Conservation (phyloP, 2,113 vertebrate genomes). For the Dicaeum eximium region DNA sequence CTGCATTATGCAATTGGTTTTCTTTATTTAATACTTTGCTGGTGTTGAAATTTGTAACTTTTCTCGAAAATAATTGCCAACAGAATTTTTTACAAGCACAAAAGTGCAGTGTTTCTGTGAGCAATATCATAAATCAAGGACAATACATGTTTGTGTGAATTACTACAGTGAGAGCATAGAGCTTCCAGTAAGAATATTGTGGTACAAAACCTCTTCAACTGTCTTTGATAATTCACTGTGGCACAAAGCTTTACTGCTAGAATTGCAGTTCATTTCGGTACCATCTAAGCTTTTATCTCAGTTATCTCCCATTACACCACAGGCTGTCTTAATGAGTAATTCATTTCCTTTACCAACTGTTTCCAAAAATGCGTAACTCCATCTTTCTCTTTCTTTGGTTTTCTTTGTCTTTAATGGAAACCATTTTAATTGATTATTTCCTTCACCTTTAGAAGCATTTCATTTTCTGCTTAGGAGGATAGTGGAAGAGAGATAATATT, state of each 20-base stretch:
- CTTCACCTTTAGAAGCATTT: background rate
- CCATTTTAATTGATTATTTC: background rate
- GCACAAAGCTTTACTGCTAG: background rate
- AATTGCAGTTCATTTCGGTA: background rate
- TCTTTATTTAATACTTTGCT: background rate
- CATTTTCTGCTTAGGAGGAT: background rate
- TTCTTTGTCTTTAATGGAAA: background rate
- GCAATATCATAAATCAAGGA: background rate
- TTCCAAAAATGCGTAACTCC: background rate
- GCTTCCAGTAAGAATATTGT: background rate
- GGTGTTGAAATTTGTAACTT: background rate
- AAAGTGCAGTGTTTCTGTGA: background rate
- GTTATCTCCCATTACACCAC: background rate
- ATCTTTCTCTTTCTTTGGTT: background rate
- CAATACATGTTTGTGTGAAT: background rate
- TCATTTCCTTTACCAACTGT: background rate
- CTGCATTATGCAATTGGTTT: background rate
- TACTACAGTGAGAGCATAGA: background rate
- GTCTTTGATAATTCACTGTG: background rate
- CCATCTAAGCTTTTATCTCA: background rate
- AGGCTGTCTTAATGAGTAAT: background rate
- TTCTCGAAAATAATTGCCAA: background rate
- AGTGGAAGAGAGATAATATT: background rate
- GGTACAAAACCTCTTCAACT: background rate
- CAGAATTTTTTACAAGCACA: background rate